Percentiles rank a stretch among this genome's conserved stretches.
Conservation (phyloP, 2,113 vertebrate genomes). For the Emydocephalus ijimae region DNA sequence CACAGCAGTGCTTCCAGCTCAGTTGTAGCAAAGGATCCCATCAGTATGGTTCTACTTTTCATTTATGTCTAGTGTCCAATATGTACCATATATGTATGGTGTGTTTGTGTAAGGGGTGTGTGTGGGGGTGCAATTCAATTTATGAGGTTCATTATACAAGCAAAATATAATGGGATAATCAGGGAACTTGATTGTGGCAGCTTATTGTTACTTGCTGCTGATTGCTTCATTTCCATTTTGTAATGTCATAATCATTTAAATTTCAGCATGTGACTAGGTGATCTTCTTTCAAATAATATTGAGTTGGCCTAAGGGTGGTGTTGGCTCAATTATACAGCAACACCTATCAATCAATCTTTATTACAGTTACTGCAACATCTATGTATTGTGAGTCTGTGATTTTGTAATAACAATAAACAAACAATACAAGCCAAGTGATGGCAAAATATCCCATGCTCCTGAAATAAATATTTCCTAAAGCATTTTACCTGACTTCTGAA, state of each 20-base stretch:
- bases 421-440: not conserved
- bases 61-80: not conserved
- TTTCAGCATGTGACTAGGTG: not conserved
- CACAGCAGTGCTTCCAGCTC: slow-evolving; percentile 59
- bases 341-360: not conserved
- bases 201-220: not conserved
- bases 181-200: not conserved
- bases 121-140: not conserved
- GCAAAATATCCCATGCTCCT: not conserved
- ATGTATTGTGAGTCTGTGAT: not conserved
- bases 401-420: not conserved
- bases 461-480: not conserved
- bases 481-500: too few species aligned
- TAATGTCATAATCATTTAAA: not conserved
- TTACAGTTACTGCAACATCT: not conserved
- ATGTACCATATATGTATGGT: not conserved
- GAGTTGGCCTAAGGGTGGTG: not conserved
- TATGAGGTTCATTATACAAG: not conserved
- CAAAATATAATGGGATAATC: not conserved
- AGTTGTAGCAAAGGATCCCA: slow-evolving; percentile 63
- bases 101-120: not conserved
- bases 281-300: not conserved
- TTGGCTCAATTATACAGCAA: not conserved
- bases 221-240: not conserved
- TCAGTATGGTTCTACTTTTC: slow-evolving; percentile 45